phyloP scores from a whole-genome alignment of 2,888 invertebrate species.

The Laothoe populi region DNA sequence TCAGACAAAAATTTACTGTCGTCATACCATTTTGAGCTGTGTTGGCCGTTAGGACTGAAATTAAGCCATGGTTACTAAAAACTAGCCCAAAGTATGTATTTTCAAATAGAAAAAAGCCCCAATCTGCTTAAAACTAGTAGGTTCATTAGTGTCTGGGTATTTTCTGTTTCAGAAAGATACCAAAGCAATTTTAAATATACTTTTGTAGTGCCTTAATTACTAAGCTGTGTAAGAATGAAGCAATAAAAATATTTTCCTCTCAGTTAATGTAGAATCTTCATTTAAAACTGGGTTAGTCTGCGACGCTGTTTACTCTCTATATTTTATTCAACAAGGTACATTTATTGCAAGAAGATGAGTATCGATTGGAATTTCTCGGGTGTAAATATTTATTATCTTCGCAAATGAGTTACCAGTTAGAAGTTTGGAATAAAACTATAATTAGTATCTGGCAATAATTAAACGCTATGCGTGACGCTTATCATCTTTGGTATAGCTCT shows the following conservation, averaged over 20 bases:
- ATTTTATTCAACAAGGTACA: neutral
- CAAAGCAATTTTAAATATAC: neutral
- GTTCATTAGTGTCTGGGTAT: neutral
- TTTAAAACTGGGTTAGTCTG: constrained; percentile 15
- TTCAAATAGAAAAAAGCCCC: no score
- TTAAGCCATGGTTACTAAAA: no score
- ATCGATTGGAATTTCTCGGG: no score
- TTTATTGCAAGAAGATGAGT: neutral
- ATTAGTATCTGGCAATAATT: no score
- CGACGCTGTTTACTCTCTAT: constrained; percentile 4
- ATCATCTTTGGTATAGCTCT: no score
- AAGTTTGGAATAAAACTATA: no score
- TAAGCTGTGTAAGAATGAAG: constrained; percentile 14
- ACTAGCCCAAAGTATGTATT: no score
- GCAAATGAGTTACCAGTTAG: neutral
- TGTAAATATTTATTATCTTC: neutral
- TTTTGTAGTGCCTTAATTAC: constrained; percentile 19
- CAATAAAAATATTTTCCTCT: constrained; percentile 20
- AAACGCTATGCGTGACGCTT: no score
- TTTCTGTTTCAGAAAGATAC: neutral
- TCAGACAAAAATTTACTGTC: no score
- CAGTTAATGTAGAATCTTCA: constrained; percentile 1
- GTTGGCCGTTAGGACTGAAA: no score
- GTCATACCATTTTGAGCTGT: no score
- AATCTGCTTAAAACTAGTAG: no score